Conservation (phyloP, 2,797 vertebrate species). For the Acipenser ruthenus region DNA sequence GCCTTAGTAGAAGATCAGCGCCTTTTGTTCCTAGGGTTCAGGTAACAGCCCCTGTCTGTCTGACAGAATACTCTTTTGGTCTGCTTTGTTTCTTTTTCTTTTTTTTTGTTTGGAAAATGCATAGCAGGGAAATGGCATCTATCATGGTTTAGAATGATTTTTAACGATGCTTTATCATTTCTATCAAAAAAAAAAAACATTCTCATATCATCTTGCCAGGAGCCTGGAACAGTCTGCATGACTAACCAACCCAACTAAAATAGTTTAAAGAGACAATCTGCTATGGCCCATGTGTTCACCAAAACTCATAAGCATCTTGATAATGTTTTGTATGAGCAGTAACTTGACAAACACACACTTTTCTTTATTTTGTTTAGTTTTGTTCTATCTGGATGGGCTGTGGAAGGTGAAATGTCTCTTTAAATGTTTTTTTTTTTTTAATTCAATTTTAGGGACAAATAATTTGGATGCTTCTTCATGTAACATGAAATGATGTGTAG, state of each 20-base stretch:
- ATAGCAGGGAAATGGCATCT: conserved; percentile 73
- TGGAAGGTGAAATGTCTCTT: conserved; percentile 39
- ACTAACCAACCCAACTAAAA: conserved; percentile 38
- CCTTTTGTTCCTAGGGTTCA: conserved; percentile 99
- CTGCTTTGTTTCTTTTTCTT: conserved; percentile 30
- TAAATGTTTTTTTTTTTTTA: conserved; percentile 26
- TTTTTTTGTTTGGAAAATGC: conserved; percentile 74
- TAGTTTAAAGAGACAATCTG: conserved; percentile 44
- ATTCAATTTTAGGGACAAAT: conserved; percentile 23
- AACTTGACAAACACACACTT: neutral
- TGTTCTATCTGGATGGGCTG: conserved; percentile 17
- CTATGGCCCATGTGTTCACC: conserved; percentile 26
- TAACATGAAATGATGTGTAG: conserved; percentile 37
- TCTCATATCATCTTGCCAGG: conserved; percentile 59
- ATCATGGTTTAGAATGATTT: conserved; percentile 34
- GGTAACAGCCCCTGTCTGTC: conserved; percentile 90
- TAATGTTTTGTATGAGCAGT: no score
- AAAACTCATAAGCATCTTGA: conserved; percentile 1
- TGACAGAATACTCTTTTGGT: conserved; percentile 62
- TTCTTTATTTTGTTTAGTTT: neutral
- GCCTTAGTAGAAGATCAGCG: conserved; percentile 99
- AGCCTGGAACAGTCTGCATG: conserved; percentile 77
- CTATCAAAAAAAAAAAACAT: conserved; percentile 35
- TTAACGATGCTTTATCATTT: no score
- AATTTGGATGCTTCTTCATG: conserved; percentile 34